Evolutionary conservation across 2,797 vertebrate genomes (phyloP).

Genomic region (Mormyrops attenuatus): DNA sequence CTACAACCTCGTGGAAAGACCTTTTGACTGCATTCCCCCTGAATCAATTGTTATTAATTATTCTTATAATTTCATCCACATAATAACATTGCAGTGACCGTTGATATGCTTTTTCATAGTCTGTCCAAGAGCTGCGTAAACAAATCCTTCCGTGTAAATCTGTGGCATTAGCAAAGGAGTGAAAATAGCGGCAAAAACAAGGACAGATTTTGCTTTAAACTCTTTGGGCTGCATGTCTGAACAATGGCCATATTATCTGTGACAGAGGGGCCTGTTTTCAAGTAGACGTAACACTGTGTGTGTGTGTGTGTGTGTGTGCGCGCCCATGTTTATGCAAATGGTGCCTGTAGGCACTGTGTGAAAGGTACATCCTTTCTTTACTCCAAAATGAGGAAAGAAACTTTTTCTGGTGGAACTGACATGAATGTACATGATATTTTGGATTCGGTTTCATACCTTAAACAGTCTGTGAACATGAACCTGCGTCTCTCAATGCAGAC

Average conservation of each 20-base stretch:
- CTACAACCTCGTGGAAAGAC: background rate
- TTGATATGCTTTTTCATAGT: background rate
- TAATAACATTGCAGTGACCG: background rate
- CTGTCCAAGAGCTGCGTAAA: slow-evolving; percentile 30
- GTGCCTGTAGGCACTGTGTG: background rate
- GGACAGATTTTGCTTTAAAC: slow-evolving; percentile 45
- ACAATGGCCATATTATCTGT: slow-evolving; percentile 20
- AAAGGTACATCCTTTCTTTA: background rate
- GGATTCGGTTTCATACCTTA: background rate
- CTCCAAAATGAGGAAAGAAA: background rate
- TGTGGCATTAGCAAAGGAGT: slow-evolving; percentile 33
- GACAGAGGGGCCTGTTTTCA: slow-evolving; percentile 2
- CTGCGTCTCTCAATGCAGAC: background rate
- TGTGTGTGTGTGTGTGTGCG: slow-evolving; percentile 6
- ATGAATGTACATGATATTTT: background rate
- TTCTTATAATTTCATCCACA: background rate
- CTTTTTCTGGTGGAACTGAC: background rate
- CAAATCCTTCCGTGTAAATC: slow-evolving; percentile 22
- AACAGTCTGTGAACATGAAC: too few relatives aligned
- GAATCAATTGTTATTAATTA: background rate
- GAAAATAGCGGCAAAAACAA: slow-evolving; percentile 23
- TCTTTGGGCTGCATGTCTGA: slow-evolving; percentile 28
- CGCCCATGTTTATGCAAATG: slow-evolving; percentile 4
- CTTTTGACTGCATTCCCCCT: background rate
- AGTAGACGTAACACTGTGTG: slow-evolving; percentile 10